Evolutionary conservation across 2,888 invertebrate genomes (phyloP), one percentile per base, ranked within the genome.

Genomic region (Lissocephala sabroskyi): DNA sequence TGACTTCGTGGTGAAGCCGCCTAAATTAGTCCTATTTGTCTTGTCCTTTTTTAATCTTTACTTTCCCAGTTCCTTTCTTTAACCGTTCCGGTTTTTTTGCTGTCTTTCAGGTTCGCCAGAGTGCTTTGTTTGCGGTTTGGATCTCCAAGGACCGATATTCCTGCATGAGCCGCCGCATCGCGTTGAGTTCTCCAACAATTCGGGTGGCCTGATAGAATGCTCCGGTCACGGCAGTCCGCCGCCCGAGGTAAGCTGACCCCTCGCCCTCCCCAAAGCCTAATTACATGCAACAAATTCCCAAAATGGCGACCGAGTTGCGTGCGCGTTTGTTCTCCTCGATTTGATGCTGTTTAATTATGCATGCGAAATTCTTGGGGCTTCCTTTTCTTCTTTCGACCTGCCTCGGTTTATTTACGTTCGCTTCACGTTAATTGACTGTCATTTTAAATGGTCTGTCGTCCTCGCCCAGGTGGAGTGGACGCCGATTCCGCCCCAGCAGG

Each of bases 161-260:
- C 85, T 88, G 61, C 86, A 87, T 67, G 92, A 92, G 80, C 92
- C 92, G 3, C 88, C 90, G 18, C 91, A 91, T 79, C 89, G 89
- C 80, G 88, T 92, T 51, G 92, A 92, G 83, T 92, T 92, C 86
- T 90, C 91, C 74, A 92, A 92, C 85, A 90, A 90, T 81, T 89
- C 91, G 0, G 92, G 92, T 9, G 89, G 88, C 32, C 86, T 88
- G 49, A 88, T 92, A 65, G 91, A 89, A 82, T 93, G 92, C 77
- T 86, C 89, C 39, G 90, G 90, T 10, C 88, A 88, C 70, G 89
- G 89, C 51, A 88, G 88, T 77, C 92, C 92, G 47, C 87, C 88
- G 41, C 91, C 91, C 55, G 89, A 90, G 86, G 89, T 90, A 54
- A 76, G 57, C 56, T 16, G 13, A 18, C 16, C n/a, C 10, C 19